Evolutionary conservation across 2,797 vertebrate genomes (phyloP).

Genomic region (Phalanger gymnotis): DNA sequence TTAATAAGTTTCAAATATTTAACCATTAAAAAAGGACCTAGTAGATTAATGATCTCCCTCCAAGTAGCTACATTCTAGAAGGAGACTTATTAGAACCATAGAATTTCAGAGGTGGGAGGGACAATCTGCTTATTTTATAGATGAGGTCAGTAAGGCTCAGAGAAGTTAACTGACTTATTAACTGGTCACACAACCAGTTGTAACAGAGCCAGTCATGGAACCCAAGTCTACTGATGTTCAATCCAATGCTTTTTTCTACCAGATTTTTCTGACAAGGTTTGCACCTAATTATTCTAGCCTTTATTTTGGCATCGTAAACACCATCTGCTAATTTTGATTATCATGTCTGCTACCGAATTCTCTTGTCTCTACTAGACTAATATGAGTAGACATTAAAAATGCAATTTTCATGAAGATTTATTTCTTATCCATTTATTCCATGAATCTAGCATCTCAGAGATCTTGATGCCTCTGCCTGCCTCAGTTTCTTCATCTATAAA

Average conservation of each 20-base stretch:
- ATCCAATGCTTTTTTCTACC: background rate
- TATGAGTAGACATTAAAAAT: background rate
- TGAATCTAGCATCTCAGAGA: background rate
- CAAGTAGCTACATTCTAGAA: background rate
- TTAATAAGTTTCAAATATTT: background rate
- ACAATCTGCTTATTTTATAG: slow-evolving; percentile 8
- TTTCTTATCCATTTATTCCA: background rate
- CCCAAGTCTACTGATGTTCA: background rate
- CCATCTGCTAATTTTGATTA: background rate
- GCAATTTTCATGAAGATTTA: background rate
- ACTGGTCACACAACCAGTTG: background rate
- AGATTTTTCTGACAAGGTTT: background rate
- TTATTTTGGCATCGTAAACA: background rate
- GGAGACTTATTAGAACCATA: slow-evolving; percentile 21
- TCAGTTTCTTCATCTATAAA: background rate
- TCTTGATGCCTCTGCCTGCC: background rate
- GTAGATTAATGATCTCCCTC: background rate
- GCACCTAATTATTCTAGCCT: background rate
- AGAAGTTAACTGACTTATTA: background rate
- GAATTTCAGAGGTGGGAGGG: slow-evolving; percentile 12
- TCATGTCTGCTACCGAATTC: background rate
- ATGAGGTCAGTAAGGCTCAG: slow-evolving; percentile 3
- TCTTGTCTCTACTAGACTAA: background rate
- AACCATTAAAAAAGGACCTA: slow-evolving; percentile 11
- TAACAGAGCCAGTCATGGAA: background rate